Conservation (phyloP, 2,888 invertebrate genomes). For the Acanthococcus lagerstroemiae region DNA sequence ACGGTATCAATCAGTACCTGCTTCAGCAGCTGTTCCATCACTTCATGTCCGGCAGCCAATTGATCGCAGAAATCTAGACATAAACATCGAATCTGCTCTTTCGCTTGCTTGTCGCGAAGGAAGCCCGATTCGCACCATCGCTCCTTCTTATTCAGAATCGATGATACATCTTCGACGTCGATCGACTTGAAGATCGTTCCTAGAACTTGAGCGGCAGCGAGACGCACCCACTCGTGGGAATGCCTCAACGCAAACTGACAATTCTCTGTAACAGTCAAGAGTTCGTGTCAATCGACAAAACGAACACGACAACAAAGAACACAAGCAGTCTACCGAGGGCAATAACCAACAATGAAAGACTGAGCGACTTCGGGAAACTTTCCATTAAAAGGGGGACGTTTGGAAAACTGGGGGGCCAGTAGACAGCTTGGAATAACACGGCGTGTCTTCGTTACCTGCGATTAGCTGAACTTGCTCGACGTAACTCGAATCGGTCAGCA, state of each 20-base stretch:
- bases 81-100: constrained; percentile 53
- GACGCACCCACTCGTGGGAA: constrained; percentile 78
- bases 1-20: constrained; percentile 43
- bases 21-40: constrained; percentile 63
- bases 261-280: constrained; percentile 51
- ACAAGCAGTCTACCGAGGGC: no score
- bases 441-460: constrained; percentile 1
- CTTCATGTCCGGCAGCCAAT: constrained; percentile 50
- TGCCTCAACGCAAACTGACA: constrained; percentile 63
- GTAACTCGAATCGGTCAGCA: background rate
- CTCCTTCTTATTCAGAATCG: constrained; percentile 37
- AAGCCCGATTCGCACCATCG: constrained; percentile 44
- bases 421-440: no score
- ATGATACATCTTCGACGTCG: background rate
- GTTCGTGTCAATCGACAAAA: background rate
- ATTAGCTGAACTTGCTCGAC: background rate
- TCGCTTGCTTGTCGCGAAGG: constrained; percentile 51
- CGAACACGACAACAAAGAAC: constrained; percentile 11
- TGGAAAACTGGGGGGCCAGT: no score
- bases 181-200: constrained; percentile 51
- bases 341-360: no score
- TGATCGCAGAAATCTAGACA: constrained; percentile 67
- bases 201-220: constrained; percentile 64
- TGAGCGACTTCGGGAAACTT: no score
- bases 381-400: no score